Conservation (phyloP, 2,113 vertebrate species). For the Turdus rufiventris region DNA sequence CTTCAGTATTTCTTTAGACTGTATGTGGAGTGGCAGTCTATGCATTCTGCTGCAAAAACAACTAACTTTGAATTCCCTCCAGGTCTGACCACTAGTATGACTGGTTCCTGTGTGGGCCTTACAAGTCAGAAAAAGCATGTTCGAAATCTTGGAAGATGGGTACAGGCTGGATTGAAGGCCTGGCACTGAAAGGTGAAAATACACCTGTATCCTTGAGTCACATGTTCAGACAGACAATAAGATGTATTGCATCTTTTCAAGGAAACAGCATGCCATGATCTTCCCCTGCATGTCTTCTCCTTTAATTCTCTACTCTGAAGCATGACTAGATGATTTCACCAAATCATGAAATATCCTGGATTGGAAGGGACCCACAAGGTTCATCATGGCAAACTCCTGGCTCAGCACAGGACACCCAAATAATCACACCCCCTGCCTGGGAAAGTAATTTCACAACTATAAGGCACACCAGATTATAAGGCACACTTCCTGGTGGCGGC, state of each 20-base stretch:
- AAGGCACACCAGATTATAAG: no score
- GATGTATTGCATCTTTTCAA: background rate
- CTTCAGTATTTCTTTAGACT: background rate
- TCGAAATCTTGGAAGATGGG: background rate
- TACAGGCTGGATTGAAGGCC: background rate
- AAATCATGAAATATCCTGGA: background rate
- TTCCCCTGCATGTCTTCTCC: background rate
- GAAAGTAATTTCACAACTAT: no score
- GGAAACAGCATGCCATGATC: background rate
- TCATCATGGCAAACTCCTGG: background rate
- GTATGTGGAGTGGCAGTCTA: rapidly evolving
- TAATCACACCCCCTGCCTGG: background rate
- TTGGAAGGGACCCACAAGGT: background rate
- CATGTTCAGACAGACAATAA: background rate
- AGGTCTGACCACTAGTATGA: background rate
- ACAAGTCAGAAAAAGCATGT: background rate
- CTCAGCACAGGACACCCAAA: background rate
- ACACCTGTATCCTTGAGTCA: background rate
- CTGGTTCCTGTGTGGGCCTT: background rate
- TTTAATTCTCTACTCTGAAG: background rate
- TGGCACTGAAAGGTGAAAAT: background rate
- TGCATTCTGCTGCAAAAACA: background rate
- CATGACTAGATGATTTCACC: background rate
- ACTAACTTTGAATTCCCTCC: rapidly evolving
- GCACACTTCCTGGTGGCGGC: no score